Base-by-base conservation (phyloP, 2,888 invertebrate genomes). In the Cylloceria caligata region DNA sequence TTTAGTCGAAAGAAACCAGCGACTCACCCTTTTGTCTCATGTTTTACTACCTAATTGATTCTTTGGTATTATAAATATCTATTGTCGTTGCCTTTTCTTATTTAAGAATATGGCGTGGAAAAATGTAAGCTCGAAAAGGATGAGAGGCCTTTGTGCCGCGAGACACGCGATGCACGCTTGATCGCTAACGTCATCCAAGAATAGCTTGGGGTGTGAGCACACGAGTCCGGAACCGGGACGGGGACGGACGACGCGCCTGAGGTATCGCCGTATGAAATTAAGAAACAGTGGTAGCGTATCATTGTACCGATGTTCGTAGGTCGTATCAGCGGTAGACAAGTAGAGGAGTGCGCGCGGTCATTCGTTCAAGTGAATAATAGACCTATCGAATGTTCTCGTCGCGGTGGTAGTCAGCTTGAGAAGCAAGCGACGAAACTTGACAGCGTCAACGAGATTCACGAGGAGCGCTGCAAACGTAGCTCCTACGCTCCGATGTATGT, bases 351-450 rank as follows among this genome's bases (percentile, higher is more conserved):
- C 78, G 67, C 71, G 47, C 45, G 72, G 75, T 74, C 30, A 75
- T 81, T 72, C 69, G 45, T 71, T 81, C 78, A 81, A 83, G 72
- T 81, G 81, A 79, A 83, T 83, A 81, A 83, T 83, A 52, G 80
- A 65, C 67, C 80, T 60, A 68, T 73, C 77, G 73, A 79, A 65
- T 77, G 73, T 74, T 78, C 45, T 65, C 52, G 68, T 68, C 68
- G 19, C 65, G 71, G 67, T 49, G 69, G 64, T 30, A 19, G 27
- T 27, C 42, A 24, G 42, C 7, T 34, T 52, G 24, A 57, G 57
- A 71, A 30, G 71, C 19, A 36, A 36, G 16, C 69, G 52, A 69
- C 39, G 36, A 55, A 69, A 69, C 27, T 27, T 27, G 55, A 55
- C 42, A 42, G 24, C 57, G 30, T 13, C 34, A 27, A 39, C 57